Percentiles rank a stretch among this genome's conserved stretches.
Conservation (phyloP, 1,140 invertebrate species). For the Geopemphigus sp. region DNA sequence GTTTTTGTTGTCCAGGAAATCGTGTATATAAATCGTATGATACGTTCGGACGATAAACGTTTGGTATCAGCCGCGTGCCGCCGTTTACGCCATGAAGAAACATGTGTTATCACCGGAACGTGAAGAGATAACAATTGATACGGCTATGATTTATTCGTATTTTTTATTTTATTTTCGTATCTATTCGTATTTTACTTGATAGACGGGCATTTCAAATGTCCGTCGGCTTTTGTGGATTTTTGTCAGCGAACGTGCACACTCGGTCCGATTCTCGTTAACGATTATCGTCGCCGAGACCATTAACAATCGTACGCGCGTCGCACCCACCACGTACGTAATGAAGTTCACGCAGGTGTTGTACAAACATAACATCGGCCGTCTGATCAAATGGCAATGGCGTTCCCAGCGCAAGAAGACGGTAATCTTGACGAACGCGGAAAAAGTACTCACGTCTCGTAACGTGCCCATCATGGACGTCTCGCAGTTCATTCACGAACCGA, state of each 20-base stretch:
- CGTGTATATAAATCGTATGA: too few relatives aligned
- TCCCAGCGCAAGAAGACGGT: conserved; percentile 30
- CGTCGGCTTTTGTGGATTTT: too few relatives aligned
- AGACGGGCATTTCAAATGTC: too few relatives aligned
- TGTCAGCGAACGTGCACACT: too few relatives aligned
- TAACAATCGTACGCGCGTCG: too few relatives aligned
- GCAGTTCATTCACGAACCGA: conserved; percentile 5
- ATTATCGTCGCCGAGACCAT: too few relatives aligned
- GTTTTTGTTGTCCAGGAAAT: too few relatives aligned
- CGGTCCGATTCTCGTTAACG: too few relatives aligned
- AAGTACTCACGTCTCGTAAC: conserved; percentile 10
- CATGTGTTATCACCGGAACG: background rate
- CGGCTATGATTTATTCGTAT: conserved; percentile 3
- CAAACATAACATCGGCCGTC: conserved; percentile 40
- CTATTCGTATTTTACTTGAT: too few relatives aligned
- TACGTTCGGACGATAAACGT: too few relatives aligned
- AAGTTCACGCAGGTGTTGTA: conserved; percentile 42
- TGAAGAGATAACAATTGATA: background rate
- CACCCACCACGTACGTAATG: background rate
- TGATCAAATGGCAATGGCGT: conserved; percentile 45
- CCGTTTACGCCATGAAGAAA: background rate
- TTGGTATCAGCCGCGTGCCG: too few relatives aligned
- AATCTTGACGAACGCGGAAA: conserved; percentile 11
- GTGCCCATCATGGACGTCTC: conserved; percentile 23
- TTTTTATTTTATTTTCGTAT: background rate